Evolutionary conservation across 1,140 invertebrate species (phyloP).

Genomic region (Luehdorfia chinensis): DNA sequence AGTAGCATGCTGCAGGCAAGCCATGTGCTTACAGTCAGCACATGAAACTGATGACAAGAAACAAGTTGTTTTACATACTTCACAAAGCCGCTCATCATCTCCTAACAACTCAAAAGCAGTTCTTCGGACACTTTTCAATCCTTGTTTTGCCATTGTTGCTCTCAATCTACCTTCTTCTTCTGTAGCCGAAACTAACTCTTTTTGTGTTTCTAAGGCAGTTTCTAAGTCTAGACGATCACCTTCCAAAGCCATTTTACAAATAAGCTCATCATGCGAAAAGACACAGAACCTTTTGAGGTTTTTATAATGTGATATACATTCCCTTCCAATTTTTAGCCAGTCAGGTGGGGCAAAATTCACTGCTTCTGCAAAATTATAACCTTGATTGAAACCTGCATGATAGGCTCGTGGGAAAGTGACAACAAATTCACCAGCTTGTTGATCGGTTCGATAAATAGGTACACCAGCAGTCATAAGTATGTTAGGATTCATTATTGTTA

Average conservation of each 20-base stretch:
- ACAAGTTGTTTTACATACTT: constrained; percentile 97
- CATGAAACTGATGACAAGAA: constrained; percentile 97
- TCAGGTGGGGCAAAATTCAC: constrained; percentile 99
- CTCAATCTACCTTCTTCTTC: constrained; percentile 86
- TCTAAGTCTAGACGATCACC: constrained; percentile 93
- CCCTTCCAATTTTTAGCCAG: constrained; percentile 96
- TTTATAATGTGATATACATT: constrained; percentile 97
- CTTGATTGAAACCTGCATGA: constrained; percentile 99
- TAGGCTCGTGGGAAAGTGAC: constrained; percentile 99
- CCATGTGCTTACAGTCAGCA: constrained; percentile 87
- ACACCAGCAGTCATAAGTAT: constrained; percentile 92
- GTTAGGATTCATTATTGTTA: constrained; percentile 99
- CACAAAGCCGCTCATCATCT: constrained; percentile 97
- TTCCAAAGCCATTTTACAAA: constrained; percentile 98
- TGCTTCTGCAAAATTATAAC: constrained; percentile 99
- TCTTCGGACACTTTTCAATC: constrained; percentile 89
- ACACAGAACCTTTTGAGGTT: constrained; percentile 96
- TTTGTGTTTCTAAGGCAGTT: constrained; percentile 90
- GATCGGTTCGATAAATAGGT: constrained; percentile 89
- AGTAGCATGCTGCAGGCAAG: constrained; percentile 92
- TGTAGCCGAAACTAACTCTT: constrained; percentile 91
- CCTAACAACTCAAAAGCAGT: constrained; percentile 95
- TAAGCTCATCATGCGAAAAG: constrained; percentile 99
- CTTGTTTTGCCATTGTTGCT: constrained; percentile 87
- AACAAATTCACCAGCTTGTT: constrained; percentile 99